A percentile compares a stretch with the other conserved stretches of the same genome.
Conservation (phyloP, 2,113 vertebrate species). For the Telmatochromis bifrenatus region DNA sequence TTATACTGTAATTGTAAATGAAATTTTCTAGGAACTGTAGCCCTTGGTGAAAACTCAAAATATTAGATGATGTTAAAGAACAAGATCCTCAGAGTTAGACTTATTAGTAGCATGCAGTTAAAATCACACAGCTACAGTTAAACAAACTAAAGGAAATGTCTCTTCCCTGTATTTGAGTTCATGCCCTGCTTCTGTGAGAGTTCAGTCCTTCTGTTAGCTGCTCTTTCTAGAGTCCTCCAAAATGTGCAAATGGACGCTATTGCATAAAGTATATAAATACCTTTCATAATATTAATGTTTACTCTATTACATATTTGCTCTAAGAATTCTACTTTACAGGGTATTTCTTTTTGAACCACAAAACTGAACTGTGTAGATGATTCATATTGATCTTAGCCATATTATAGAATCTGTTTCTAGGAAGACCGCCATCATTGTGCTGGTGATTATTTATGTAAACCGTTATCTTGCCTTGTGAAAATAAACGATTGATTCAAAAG, state of each 20-base stretch:
- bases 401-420: not conserved
- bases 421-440: not conserved
- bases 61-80: slow-evolving; percentile 17
- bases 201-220: slow-evolving; percentile 44
- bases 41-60: not conserved
- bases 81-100: slow-evolving; percentile 1
- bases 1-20: not conserved
- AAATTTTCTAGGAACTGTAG: not conserved
- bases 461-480: not conserved
- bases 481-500: not conserved
- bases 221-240: slow-evolving; percentile 49
- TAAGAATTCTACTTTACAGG: not conserved
- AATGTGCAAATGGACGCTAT: not conserved
- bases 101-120: slow-evolving; percentile 13
- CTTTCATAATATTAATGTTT: not conserved
- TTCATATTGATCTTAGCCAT: not conserved
- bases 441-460: not conserved
- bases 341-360: not conserved
- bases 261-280: not conserved
- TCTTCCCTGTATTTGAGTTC: slow-evolving; percentile 5
- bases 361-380: not conserved
- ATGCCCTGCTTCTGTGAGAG: not conserved
- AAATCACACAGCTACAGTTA: slow-evolving; percentile 3
- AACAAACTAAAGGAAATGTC: not conserved
- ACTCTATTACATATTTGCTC: not conserved